A percentile compares a stretch with the other conserved stretches of the same genome.
Evolutionary conservation across 2,113 vertebrate species (phyloP).

Genomic region (Leptobrachium leishanense): DNA sequence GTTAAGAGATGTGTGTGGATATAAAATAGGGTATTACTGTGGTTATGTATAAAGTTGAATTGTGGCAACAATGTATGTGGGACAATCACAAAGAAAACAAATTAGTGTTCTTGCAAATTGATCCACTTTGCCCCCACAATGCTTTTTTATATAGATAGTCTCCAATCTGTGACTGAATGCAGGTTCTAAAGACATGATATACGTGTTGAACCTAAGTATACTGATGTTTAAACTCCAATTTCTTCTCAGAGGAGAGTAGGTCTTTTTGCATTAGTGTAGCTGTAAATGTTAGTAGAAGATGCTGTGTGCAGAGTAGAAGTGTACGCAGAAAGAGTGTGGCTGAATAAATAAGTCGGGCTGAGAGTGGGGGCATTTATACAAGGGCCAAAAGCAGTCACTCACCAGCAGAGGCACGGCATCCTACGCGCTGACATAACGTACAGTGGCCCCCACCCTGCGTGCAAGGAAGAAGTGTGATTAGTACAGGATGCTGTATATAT

Average conservation of each 20-base stretch:
- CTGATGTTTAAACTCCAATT: neutral
- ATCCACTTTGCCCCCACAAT: too few species aligned
- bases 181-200: too few species aligned
- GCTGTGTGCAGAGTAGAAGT: neutral
- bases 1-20: neutral
- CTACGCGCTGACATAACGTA: constrained; percentile 49
- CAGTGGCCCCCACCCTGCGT: constrained; percentile 49
- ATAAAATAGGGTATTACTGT: neutral
- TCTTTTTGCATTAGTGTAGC: neutral
- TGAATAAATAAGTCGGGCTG: constrained; percentile 9
- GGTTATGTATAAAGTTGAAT: too few species aligned
- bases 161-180: neutral
- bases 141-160: too few species aligned
- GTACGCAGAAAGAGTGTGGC: constrained; percentile 19
- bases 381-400: constrained; percentile 30
- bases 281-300: neutral
- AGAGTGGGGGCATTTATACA: constrained; percentile 30
- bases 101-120: too few species aligned
- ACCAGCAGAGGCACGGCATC: constrained; percentile 48
- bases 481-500: constrained; percentile 45
- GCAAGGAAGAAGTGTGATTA: constrained; percentile 50
- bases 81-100: too few species aligned
- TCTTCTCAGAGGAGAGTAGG: too few species aligned
- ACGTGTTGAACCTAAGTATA: too few species aligned
- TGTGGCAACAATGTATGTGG: too few species aligned